Evolutionary conservation across 2,888 invertebrate species (phyloP).

Genomic region (Calameuta filiformis): DNA sequence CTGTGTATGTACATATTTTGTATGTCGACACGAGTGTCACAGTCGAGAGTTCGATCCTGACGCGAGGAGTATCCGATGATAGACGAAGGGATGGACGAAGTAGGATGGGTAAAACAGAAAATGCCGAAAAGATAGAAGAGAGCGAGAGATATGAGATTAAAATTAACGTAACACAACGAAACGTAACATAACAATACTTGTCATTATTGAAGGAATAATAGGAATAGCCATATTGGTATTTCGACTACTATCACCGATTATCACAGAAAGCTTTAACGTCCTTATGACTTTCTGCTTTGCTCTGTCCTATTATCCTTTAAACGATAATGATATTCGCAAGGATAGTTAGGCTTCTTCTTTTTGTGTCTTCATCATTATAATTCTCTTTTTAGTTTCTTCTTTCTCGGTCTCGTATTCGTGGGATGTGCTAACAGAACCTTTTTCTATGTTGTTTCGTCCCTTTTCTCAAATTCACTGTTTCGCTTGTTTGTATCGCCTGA

Average conservation of each 20-base stretch:
- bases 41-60: not conserved
- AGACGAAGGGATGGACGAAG: not conserved
- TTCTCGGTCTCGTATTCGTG: slow-evolving; percentile 14
- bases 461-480: slow-evolving; percentile 80
- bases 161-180: not conserved
- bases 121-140: slow-evolving; percentile 54
- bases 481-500: slow-evolving; percentile 74
- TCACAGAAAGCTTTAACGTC: slow-evolving; percentile 49
- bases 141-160: slow-evolving; percentile 15
- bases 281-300: slow-evolving; percentile 2
- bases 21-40: not conserved
- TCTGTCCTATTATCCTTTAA: slow-evolving; percentile 12
- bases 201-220: slow-evolving; percentile 35
- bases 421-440: slow-evolving; percentile 61
- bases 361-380: slow-evolving; percentile 5
- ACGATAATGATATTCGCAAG: slow-evolving; percentile 16
- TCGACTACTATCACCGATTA: slow-evolving; percentile 65
- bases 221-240: slow-evolving; percentile 27
- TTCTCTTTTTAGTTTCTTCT: slow-evolving; percentile 15
- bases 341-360: slow-evolving; percentile 10
- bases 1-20: not conserved
- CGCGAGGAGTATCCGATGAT: not conserved
- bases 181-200: slow-evolving; percentile 28
- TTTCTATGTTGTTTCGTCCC: slow-evolving; percentile 71
- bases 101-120: slow-evolving; percentile 6